phyloP scores from a whole-genome alignment of 2,113 vertebrate species.

The Nanorana parkeri region DNA sequence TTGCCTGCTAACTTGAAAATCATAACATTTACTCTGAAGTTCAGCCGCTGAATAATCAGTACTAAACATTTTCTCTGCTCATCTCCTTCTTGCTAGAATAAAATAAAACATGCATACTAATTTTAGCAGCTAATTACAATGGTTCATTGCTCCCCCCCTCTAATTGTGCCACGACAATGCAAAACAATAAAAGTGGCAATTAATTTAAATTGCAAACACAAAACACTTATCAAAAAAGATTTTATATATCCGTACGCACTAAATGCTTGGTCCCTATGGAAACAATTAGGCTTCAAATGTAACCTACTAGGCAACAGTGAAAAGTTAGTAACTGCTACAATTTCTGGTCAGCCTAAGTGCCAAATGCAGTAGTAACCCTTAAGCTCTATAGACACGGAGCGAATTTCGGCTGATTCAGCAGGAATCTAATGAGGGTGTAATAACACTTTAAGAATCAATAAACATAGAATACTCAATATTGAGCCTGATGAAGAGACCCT shows the following conservation, averaged over 20 bases:
- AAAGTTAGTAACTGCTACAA: too few species aligned
- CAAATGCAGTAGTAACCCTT: too few species aligned
- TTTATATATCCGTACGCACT: background rate
- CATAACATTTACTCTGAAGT: background rate
- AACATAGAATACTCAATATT: too few species aligned
- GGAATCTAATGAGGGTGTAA: too few species aligned
- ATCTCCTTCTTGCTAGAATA: background rate
- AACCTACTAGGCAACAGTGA: background rate
- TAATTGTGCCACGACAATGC: slow-evolving; percentile 25
- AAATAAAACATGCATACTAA: background rate
- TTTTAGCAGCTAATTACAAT: slow-evolving; percentile 23
- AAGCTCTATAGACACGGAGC: too few species aligned
- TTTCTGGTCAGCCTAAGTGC: too few species aligned
- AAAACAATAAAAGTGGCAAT: slow-evolving; percentile 32
- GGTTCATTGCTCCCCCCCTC: background rate
- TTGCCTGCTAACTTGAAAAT: too few species aligned
- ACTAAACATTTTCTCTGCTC: background rate
- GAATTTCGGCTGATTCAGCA: too few species aligned
- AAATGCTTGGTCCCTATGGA: slow-evolving; percentile 23
- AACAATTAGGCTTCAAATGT: background rate
- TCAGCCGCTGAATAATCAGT: background rate
- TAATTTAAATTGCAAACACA: slow-evolving; percentile 26
- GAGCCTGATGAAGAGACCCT: too few species aligned
- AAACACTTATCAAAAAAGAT: background rate
- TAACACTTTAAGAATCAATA: too few species aligned